Percentiles rank a stretch among this genome's conserved stretches.
Conservation (phyloP, 37 sponge, comb jelly and placozoan genomes). For the Halisarca cf. caerulea region DNA sequence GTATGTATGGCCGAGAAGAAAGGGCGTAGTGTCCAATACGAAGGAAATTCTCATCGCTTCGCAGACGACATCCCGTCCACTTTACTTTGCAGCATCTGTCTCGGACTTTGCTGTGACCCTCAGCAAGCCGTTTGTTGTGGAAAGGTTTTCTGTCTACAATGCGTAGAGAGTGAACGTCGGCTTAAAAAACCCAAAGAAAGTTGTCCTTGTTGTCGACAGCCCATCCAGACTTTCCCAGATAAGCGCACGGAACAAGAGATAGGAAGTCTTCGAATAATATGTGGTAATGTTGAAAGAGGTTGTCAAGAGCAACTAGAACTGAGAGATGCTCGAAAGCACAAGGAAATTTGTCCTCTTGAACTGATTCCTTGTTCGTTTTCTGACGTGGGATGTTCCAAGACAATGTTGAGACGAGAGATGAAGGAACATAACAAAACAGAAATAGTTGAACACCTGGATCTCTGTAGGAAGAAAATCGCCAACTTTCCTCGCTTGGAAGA, state of each 20-base stretch:
- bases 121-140: constrained; percentile 19
- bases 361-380: not conserved
- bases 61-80: not conserved
- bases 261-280: not conserved
- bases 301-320: not conserved
- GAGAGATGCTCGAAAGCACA: not conserved
- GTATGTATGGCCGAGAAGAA: no score
- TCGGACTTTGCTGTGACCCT: not conserved
- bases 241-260: constrained; percentile 11
- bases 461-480: no score
- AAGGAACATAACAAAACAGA: not conserved
- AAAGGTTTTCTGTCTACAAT: not conserved
- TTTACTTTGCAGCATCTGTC: not conserved
- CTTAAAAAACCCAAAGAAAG: not conserved
- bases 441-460: not conserved
- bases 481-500: no score
- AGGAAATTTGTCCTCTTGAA: not conserved
- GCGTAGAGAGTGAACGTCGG: not conserved
- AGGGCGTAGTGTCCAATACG: not conserved
- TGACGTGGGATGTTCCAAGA: not conserved
- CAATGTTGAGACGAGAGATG: not conserved
- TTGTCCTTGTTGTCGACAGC: constrained; percentile 16
- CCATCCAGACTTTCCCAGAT: not conserved
- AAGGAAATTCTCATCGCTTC: not conserved
- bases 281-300: not conserved